phyloP scores from a whole-genome alignment of 2,888 invertebrate genomes.

The Phengaris arion region DNA sequence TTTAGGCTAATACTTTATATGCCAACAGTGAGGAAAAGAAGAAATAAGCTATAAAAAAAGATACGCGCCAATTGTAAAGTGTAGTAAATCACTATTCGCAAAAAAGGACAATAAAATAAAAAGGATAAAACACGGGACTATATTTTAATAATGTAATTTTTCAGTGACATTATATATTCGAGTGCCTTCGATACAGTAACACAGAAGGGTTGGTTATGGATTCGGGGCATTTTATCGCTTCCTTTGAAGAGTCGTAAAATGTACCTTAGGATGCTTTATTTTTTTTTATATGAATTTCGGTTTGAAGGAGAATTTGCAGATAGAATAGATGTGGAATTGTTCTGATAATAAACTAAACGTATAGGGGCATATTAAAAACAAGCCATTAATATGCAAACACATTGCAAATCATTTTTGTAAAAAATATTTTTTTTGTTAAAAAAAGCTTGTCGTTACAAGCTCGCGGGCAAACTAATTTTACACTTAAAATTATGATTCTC shows the following conservation, averaged over 20 bases:
- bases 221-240: constrained; percentile 1
- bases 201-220: constrained; percentile 11
- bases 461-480: too few species aligned
- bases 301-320: not conserved
- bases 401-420: too few species aligned
- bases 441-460: too few species aligned
- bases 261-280: not conserved
- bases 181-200: not conserved
- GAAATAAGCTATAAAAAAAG: not conserved
- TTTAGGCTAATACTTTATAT: too few species aligned
- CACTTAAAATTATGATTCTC: too few species aligned
- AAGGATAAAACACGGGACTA: constrained; percentile 6
- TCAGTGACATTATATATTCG: constrained; percentile 8
- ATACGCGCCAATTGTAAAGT: not conserved
- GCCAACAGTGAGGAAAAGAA: not conserved
- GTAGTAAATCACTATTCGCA: constrained; percentile 4
- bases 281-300: not conserved
- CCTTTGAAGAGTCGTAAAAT: constrained; percentile 4
- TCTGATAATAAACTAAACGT: not conserved
- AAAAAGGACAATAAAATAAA: constrained; percentile 13
- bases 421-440: too few species aligned
- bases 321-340: not conserved
- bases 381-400: too few species aligned
- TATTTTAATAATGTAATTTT: constrained; percentile 17
- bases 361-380: too few species aligned